A percentile compares a stretch with the other conserved stretches of the same genome.
These are phyloP conservation scores for Microtus oregoni DNA, from an alignment of 2,113 vertebrate species.

Conservation along the genomic window DNA sequence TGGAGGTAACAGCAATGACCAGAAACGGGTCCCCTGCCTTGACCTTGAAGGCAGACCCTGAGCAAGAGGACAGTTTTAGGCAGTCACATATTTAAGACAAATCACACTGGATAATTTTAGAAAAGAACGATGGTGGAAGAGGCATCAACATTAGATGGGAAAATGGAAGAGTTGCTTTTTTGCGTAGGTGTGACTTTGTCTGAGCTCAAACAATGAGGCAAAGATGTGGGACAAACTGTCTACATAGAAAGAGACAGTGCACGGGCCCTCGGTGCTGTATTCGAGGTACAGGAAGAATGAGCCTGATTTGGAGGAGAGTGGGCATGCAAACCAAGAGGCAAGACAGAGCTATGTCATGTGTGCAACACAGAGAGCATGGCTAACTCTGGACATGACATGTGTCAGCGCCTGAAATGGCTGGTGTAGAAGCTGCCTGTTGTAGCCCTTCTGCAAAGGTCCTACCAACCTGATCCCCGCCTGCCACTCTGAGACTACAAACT, in stretches of 20 bases:
- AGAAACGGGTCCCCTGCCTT: not conserved
- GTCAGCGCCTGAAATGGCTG: not conserved
- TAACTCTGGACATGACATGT: not conserved
- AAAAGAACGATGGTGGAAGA: not conserved
- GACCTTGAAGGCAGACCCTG: not conserved
- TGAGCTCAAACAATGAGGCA: not conserved
- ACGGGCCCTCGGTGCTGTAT: fast-evolving
- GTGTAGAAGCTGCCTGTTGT: not conserved
- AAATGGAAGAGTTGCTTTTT: not conserved
- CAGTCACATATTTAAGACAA: not conserved
- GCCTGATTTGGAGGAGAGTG: fast-evolving
- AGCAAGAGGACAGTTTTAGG: not conserved
- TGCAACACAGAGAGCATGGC: not conserved
- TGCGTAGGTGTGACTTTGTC: not conserved
- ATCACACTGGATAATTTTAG: not conserved
- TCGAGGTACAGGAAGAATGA: not conserved
- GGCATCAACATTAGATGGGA: not conserved
- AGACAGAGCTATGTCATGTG: not conserved
- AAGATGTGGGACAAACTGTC: not conserved
- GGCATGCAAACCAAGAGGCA: not conserved
- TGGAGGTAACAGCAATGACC: not conserved
- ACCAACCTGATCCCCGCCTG: fast-evolving
- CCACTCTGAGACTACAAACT: not conserved
- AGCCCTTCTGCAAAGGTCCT: not conserved
- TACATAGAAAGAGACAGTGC: too few relatives aligned